phyloP scores from a whole-genome alignment of 92 coral and sea anemone genomes.

The Siderastrea siderea region DNA sequence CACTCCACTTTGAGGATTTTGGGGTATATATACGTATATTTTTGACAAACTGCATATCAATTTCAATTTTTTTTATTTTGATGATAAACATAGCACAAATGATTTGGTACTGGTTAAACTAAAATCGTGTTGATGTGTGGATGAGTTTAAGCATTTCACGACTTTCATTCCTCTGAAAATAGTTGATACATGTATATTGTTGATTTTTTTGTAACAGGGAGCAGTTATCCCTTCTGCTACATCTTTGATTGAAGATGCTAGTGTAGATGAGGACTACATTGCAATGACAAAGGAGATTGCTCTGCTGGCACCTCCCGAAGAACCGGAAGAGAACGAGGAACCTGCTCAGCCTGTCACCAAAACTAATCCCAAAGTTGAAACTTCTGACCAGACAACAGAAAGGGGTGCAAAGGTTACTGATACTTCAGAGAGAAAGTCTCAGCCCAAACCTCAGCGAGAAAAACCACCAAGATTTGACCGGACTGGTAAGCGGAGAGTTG shows the following conservation, averaged over 20 bases:
- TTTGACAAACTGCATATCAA: too few relatives aligned
- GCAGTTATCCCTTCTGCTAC: slow-evolving; percentile 71
- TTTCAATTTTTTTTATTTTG: too few relatives aligned
- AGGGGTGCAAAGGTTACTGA: slow-evolving; percentile 51
- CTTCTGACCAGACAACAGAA: slow-evolving; percentile 39
- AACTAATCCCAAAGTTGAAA: slow-evolving; percentile 45
- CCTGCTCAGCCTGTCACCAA: slow-evolving; percentile 32
- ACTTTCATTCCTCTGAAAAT: too few relatives aligned
- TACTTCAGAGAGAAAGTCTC: slow-evolving; percentile 67
- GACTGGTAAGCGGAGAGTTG: slow-evolving; percentile 69
- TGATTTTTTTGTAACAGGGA: slow-evolving; percentile 32
- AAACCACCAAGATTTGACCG: slow-evolving; percentile 84
- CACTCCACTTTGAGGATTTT: too few relatives aligned
- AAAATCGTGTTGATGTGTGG: too few relatives aligned
- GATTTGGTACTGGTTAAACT: too few relatives aligned
- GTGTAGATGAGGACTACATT: slow-evolving; percentile 90
- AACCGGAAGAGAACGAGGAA: slow-evolving; percentile 70
- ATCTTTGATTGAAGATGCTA: slow-evolving; percentile 80
- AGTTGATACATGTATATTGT: background rate
- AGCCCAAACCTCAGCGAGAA: slow-evolving; percentile 85
- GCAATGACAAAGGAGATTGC: slow-evolving; percentile 92
- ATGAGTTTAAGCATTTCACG: too few relatives aligned
- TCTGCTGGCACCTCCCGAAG: slow-evolving; percentile 86
- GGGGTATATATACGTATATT: too few relatives aligned
- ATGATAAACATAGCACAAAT: too few relatives aligned